A percentile compares a stretch with the other conserved stretches of the same genome.
Conservation (phyloP, 2,888 invertebrate species). For the Thereva unica region DNA sequence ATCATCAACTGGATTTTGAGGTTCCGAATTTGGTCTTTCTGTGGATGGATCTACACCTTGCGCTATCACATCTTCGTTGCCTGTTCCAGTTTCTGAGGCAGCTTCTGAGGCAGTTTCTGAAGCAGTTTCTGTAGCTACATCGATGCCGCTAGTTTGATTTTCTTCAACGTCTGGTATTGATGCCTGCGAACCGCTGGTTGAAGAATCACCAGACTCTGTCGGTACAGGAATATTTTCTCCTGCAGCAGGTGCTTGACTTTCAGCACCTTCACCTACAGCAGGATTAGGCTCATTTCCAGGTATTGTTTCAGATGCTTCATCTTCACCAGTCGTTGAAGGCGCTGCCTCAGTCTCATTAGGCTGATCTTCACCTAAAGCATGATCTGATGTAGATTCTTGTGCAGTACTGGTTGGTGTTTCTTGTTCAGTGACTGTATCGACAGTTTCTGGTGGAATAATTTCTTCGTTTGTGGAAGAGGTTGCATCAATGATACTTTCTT, state of each 20-base stretch:
- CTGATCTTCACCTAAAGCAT: too few species aligned
- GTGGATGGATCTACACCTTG: not conserved
- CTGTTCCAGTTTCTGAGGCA: not conserved
- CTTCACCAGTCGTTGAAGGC: too few species aligned
- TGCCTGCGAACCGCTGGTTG: not conserved
- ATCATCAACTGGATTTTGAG: not conserved
- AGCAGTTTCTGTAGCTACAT: not conserved
- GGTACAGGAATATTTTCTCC: not conserved
- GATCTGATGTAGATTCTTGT: not conserved
- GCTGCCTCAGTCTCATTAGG: too few species aligned
- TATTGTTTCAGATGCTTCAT: not conserved
- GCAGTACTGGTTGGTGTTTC: not conserved
- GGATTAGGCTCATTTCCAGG: not conserved
- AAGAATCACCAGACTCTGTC: constrained; percentile 4
- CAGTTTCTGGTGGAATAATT: too few species aligned
- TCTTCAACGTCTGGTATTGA: not conserved
- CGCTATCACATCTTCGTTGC: not conserved
- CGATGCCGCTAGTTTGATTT: not conserved
- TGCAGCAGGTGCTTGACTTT: constrained; percentile 7
- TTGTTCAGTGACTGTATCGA: too few species aligned
- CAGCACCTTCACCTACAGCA: not conserved
- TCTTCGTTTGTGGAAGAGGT: too few species aligned
- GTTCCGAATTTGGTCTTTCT: not conserved
- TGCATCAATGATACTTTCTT: not conserved
- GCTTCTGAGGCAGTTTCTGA: not conserved